A percentile compares a stretch with the other conserved stretches of the same genome.
These are phyloP conservation scores for Euborellia annulipes DNA, from an alignment of 1,140 invertebrate genomes.

Conservation along the genomic window DNA sequence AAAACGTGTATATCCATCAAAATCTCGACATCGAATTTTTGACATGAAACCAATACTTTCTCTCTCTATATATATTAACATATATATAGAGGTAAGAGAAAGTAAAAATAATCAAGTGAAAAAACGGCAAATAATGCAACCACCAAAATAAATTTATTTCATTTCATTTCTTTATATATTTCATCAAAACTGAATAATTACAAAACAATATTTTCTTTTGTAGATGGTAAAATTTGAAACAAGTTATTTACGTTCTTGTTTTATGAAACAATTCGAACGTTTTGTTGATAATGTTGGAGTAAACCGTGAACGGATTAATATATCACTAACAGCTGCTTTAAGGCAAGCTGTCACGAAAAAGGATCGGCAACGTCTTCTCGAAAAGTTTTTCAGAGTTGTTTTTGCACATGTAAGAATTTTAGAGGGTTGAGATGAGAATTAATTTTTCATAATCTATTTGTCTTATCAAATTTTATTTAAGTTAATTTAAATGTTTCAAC, in stretches of 20 bases:
- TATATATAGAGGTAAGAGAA: neutral
- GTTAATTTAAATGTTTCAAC: neutral
- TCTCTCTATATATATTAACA: neutral
- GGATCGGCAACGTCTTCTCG: slow-evolving; percentile 30
- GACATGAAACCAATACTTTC: neutral
- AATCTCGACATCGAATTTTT: too few relatives aligned
- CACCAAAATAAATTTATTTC: neutral
- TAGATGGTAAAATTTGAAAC: slow-evolving; percentile 28
- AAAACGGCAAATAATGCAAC: neutral
- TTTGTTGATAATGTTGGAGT: slow-evolving; percentile 20
- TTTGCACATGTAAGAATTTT: slow-evolving; percentile 28
- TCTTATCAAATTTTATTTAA: neutral
- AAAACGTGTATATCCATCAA: too few relatives aligned
- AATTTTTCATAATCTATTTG: neutral
- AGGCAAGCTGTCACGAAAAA: slow-evolving; percentile 28
- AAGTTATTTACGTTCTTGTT: slow-evolving; percentile 20
- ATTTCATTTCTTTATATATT: neutral
- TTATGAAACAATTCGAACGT: slow-evolving; percentile 22
- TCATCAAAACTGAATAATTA: neutral
- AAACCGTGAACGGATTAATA: slow-evolving; percentile 14
- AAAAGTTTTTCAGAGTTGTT: slow-evolving; percentile 35
- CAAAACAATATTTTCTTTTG: slow-evolving; percentile 2
- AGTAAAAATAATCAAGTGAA: neutral
- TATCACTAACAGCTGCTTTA: slow-evolving; percentile 21
- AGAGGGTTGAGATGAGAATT: neutral